Conservation (phyloP, 1,140 invertebrate genomes). For the Caenorhabditis inopinata region DNA sequence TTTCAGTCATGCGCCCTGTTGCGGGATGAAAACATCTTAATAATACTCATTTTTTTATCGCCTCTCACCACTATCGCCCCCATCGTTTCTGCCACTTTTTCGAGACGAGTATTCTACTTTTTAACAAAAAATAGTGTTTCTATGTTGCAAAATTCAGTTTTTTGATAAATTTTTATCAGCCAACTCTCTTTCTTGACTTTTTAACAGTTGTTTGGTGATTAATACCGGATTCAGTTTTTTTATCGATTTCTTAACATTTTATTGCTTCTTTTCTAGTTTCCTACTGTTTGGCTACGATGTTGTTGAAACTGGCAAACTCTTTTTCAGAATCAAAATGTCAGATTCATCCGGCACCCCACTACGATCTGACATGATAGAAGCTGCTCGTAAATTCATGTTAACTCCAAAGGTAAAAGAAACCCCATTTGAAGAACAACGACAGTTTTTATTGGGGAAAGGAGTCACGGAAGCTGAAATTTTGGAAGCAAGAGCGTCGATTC, state of each 20-base stretch:
- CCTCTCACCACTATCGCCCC: neutral
- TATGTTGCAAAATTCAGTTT: neutral
- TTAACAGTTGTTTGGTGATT: neutral
- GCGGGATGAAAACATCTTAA: neutral
- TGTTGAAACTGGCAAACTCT: too few relatives aligned
- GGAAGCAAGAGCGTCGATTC: constrained; percentile 35
- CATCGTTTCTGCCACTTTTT: neutral
- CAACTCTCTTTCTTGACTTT: neutral
- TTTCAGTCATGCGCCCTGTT: neutral
- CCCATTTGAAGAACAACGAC: constrained; percentile 42
- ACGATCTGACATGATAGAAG: constrained; percentile 38
- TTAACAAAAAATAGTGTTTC: neutral
- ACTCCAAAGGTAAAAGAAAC: constrained; percentile 43
- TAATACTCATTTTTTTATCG: neutral
- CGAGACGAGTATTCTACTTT: neutral
- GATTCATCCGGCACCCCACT: neutral
- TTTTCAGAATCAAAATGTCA: neutral
- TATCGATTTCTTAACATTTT: neutral
- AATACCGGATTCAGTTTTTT: neutral
- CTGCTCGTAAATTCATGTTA: constrained; percentile 41
- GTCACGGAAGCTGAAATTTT: constrained; percentile 36
- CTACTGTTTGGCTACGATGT: too few relatives aligned
- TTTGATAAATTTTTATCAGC: constrained; percentile 25
- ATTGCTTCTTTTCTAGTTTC: too few relatives aligned
- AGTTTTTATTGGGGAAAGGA: constrained; percentile 43